phyloP scores from a whole-genome alignment of 2,888 invertebrate genomes.

The Cybosia mesomella region DNA sequence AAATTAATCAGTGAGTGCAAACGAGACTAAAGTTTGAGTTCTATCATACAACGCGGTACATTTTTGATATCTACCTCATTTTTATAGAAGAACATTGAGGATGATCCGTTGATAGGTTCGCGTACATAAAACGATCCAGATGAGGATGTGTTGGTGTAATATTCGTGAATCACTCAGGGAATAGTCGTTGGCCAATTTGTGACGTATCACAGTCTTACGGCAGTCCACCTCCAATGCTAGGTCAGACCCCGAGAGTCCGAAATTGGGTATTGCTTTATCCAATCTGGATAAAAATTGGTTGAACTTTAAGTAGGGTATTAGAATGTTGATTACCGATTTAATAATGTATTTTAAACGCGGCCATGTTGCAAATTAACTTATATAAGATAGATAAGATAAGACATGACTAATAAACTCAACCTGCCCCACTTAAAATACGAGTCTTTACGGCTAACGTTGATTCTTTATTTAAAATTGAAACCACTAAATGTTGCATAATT shows the following conservation, averaged over 20 bases:
- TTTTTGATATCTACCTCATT: neutral
- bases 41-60: too few species aligned
- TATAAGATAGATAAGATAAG: too few species aligned
- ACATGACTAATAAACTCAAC: slow-evolving; percentile 21
- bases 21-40: too few species aligned
- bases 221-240: neutral
- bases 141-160: neutral
- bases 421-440: slow-evolving; percentile 30
- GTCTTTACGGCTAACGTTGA: slow-evolving; percentile 9
- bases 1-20: too few species aligned
- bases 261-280: slow-evolving; percentile 29
- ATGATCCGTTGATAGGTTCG: neutral
- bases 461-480: slow-evolving; percentile 11
- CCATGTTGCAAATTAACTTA: slow-evolving; percentile 30
- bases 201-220: neutral
- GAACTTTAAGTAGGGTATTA: slow-evolving; percentile 47
- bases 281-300: slow-evolving; percentile 33
- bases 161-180: neutral
- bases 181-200: neutral
- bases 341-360: slow-evolving; percentile 47
- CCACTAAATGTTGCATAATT: neutral
- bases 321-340: slow-evolving; percentile 51
- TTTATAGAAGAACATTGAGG: neutral
- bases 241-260: neutral
- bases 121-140: too few species aligned